Base-by-base conservation (phyloP, 2,797 vertebrate genomes). In the Xiphorhynchus erythropygius region DNA sequence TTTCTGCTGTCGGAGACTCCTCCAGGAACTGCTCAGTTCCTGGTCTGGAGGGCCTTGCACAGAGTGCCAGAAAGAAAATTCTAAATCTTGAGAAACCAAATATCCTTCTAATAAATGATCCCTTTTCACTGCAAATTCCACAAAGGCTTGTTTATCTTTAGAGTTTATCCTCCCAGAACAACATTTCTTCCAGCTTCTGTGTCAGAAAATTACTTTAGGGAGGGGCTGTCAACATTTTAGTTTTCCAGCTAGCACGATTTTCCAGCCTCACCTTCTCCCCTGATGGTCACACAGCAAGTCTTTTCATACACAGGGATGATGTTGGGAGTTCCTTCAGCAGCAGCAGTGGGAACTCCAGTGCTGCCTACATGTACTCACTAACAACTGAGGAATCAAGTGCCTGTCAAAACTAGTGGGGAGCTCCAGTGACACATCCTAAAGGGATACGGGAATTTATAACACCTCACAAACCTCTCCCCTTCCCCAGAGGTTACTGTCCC, bases 71-170 rank as follows among this genome's bases (percentile, higher is more conserved):
- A 59, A 88, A 83, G 78, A 93, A 92, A 79, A 91, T 18, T 10
- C 10, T 79, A 78, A 84, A 70, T 16, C 59, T 84, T 47, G 41
- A 87, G 52, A 63, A 82, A 76, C 37, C 63, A 82, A 7, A 0
- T 8, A 24, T 70, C 74, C 60, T 88, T 60, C 80, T 86, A 90
- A 91, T 67, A 90, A 91, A 84, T 64, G 3, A 63, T 64, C 73
- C 56, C 69, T 90, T 82, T 90, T 64, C 77, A 82, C 55, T 81
- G 52, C 27, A 82, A 85, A 87, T 79, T 70, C 83, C 74, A 94
- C 63, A 70, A 88, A 90, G 65, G 47, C 53, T 62, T 92, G 62
- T 73, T 91, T 75, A 70, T 95, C 90, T 84, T 84, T 60, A 75
- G n/a, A 88, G 73, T 68, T 70, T 91, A 49, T 63, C 70, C 64